Evolutionary conservation across 1,140 invertebrate species (phyloP).

Genomic region (Macrosteles quadrilineatus): DNA sequence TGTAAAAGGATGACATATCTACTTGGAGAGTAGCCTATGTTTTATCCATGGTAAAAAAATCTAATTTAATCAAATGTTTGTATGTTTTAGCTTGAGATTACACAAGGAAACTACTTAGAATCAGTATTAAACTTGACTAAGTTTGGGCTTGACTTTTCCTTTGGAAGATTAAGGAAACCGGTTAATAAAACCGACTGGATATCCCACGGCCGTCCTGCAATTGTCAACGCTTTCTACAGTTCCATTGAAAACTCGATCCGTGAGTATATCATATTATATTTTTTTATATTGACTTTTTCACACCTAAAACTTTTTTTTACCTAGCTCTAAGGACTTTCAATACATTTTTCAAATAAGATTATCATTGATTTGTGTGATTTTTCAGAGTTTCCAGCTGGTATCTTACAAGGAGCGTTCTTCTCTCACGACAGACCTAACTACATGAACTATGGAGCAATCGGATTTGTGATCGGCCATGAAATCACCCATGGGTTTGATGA

Average conservation of each 20-base stretch:
- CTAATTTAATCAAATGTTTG: no score
- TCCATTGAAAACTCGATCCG: slow-evolving; percentile 67
- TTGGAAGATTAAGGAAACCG: slow-evolving; percentile 59
- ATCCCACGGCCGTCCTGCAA: slow-evolving; percentile 61
- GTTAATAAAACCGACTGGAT: slow-evolving; percentile 71
- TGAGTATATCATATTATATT: slow-evolving; percentile 46
- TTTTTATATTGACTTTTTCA: slow-evolving; percentile 16
- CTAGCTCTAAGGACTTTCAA: no score
- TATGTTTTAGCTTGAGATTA: slow-evolving; percentile 58
- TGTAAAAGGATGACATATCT: no score
- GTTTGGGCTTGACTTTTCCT: slow-evolving; percentile 61
- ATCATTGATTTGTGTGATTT: no score
- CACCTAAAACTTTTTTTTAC: no score
- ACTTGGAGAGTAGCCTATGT: no score
- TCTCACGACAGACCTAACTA: slow-evolving; percentile 67
- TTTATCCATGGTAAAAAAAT: no score
- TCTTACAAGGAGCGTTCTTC: slow-evolving; percentile 74
- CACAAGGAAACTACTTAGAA: slow-evolving; percentile 55
- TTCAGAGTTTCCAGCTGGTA: slow-evolving; percentile 73
- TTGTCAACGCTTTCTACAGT: slow-evolving; percentile 70
- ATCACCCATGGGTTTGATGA: slow-evolving; percentile 84
- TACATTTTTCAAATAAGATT: no score
- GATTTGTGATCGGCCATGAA: slow-evolving; percentile 91
- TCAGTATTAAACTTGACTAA: slow-evolving; percentile 62
- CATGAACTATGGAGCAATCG: slow-evolving; percentile 81